phyloP scores from a whole-genome alignment of 37 sponge, comb jelly and placozoan genomes.

The Mnemiopsis leidyi region DNA sequence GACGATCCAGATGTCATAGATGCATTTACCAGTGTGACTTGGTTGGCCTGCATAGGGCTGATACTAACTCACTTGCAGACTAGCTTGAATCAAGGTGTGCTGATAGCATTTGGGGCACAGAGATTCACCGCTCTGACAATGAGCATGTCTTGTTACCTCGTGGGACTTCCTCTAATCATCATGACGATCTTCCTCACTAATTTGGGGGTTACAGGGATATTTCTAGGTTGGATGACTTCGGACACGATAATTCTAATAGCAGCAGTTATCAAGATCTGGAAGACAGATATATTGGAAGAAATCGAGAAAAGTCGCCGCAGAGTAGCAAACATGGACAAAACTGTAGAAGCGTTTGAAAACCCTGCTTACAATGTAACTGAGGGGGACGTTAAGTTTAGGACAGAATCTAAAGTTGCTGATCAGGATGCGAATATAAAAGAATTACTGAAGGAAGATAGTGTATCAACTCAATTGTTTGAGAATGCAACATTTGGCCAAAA shows the following conservation, averaged over 20 bases:
- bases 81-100: background rate
- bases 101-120: background rate
- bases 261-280: background rate
- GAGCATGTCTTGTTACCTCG: background rate
- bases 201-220: background rate
- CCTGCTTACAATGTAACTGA: no score
- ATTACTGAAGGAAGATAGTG: no score
- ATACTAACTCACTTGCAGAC: background rate
- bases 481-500: no score
- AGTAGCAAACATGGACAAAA: no score
- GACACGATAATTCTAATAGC: background rate
- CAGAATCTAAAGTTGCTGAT: no score
- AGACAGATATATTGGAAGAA: background rate
- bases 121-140: background rate
- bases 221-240: background rate
- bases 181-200: background rate
- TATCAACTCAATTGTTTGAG: no score
- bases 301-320: no score
- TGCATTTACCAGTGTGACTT: background rate
- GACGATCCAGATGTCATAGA: background rate
- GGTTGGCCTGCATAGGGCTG: background rate
- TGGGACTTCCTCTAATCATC: background rate
- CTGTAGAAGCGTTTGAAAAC: no score
- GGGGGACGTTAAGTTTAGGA: no score
- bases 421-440: no score